phyloP scores from a whole-genome alignment of 2,888 invertebrate species.

The Gastrophysa polygoni region DNA sequence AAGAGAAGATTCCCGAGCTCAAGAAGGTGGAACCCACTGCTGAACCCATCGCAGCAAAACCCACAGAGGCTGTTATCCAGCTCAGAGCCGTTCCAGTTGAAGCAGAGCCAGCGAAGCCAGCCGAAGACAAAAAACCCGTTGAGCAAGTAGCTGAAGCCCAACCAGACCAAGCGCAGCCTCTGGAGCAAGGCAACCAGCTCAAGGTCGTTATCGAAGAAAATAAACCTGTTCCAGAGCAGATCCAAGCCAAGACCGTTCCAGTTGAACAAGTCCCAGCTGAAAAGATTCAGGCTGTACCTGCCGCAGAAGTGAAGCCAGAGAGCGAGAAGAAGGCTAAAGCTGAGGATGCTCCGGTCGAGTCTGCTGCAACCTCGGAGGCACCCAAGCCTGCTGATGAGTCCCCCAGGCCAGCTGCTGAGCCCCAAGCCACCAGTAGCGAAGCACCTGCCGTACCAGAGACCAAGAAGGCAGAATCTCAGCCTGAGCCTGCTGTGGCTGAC shows the following conservation, averaged over 20 bases:
- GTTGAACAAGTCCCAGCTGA: slow-evolving; percentile 1
- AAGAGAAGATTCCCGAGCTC: slow-evolving; percentile 43
- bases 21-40: slow-evolving; percentile 22
- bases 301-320: slow-evolving; percentile 29
- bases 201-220: background rate
- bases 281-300: slow-evolving; percentile 8
- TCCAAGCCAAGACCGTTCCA: slow-evolving; percentile 14
- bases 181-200: background rate
- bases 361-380: slow-evolving; percentile 31
- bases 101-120: slow-evolving; percentile 3
- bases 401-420: background rate
- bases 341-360: slow-evolving; percentile 47
- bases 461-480: slow-evolving; percentile 8
- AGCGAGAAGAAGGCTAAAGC: slow-evolving; percentile 42
- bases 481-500: slow-evolving; percentile 46
- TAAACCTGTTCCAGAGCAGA: background rate
- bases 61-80: background rate
- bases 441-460: background rate
- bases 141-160: background rate
- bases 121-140: background rate
- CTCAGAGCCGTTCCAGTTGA: background rate
- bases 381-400: slow-evolving; percentile 22
- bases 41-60: background rate
- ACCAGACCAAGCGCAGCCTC: background rate
- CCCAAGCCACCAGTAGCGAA: background rate